These are phyloP conservation scores for Coenobita brevimanus DNA, from an alignment of 1,140 invertebrate species.

Conservation along the genomic window DNA sequence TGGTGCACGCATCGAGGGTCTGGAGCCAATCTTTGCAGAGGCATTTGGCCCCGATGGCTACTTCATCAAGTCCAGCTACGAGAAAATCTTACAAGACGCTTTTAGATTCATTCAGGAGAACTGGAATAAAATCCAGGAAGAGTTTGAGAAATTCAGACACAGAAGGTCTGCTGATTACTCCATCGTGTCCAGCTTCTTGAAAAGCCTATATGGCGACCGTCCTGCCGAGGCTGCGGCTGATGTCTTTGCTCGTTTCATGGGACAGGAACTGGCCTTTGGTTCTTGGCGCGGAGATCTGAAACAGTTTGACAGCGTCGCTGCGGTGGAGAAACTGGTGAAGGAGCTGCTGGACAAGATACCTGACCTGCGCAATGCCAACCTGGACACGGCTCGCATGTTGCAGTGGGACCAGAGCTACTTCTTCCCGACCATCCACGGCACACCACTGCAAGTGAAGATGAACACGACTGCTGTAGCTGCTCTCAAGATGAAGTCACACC, in stretches of 20 bases:
- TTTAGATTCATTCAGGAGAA: neutral
- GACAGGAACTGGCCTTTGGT: constrained; percentile 34
- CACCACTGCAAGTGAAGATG: constrained; percentile 19
- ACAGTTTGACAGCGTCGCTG: neutral
- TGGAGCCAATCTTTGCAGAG: constrained; percentile 32
- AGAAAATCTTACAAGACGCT: constrained; percentile 30
- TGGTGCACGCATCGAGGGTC: constrained; percentile 34
- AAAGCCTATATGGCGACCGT: neutral
- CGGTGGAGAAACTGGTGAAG: neutral
- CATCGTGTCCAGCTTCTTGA: neutral
- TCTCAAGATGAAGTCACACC: constrained; percentile 12
- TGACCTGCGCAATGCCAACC: neutral
- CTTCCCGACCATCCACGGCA: constrained; percentile 37
- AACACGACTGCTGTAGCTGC: constrained; percentile 24
- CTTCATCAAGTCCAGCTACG: constrained; percentile 1
- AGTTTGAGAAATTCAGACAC: neutral
- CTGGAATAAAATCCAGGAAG: neutral
- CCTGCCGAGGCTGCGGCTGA: constrained; percentile 2
- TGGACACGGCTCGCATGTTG: neutral
- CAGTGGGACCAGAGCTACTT: constrained; percentile 16
- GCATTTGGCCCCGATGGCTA: constrained; percentile 42
- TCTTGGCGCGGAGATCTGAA: constrained; percentile 8
- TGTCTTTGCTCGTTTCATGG: constrained; percentile 46
- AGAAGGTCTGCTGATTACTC: constrained; percentile 13
- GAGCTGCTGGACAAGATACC: neutral